Evolutionary conservation across 2,888 invertebrate genomes (phyloP), one percentile per base, ranked within the genome.

Genomic region (Patella caerulea): DNA sequence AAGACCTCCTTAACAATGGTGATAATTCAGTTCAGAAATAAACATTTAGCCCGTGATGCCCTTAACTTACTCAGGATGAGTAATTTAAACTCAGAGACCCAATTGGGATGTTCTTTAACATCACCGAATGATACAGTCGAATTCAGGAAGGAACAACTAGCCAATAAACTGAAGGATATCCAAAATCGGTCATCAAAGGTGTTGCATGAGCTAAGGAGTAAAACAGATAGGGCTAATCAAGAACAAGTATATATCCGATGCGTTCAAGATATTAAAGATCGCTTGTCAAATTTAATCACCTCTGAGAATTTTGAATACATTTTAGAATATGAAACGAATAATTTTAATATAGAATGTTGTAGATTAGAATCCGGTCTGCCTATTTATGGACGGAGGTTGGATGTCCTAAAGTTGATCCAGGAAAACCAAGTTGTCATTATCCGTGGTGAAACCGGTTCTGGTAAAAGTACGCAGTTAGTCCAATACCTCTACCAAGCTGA

Each of bases 401-500:
- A 87, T 9, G 89, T 91, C 14, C 69, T 90, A 1, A 78, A 84
- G 0, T 75, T 79, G 29, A 83, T 91, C 1, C 73, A 70, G 24
- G 54, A 84, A 5, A 86, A 90, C 74, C 88, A 88, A 70, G 90
- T 91, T 2, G 83, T 84, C 29, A 83, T 92, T 7, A 81, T 92
- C 1, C 82, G 90, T 19, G 92, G 90, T 7, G 91, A 92, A 78
- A 92, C 92, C 3, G 92, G 92, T 5, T 91, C 91, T 0, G 92
- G 92, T 1, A 92, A 92, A 79, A 92, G 91, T 75, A 91, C 92
- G 19, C 92, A 92, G 83, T 80, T 92, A 76, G 84, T 85, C 4
- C 91, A 92, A 79, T 92, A 91, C 77, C 78, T 92, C 0, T 83
- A 87, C 34, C 88, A 90, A 65, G 85, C 89, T 2, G 87, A 86